Percentiles rank a stretch among this genome's conserved stretches.
phyloP scores from a whole-genome alignment of 2,888 invertebrate genomes.

The Acronicta alni region DNA sequence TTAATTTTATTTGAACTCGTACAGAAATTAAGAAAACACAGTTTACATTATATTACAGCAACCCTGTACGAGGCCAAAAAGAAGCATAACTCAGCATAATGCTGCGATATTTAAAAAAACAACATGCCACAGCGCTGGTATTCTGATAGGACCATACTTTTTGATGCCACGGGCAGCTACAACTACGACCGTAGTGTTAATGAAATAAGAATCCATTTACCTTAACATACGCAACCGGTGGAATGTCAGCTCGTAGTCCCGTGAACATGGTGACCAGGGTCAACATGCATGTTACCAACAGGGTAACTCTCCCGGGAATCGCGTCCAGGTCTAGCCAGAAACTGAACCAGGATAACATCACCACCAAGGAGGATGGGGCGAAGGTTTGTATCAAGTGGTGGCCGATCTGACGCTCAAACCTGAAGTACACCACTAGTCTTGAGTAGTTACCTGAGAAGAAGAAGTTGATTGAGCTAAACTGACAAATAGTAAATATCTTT shows the following conservation, averaged over 20 bases:
- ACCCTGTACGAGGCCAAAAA: too few relatives aligned
- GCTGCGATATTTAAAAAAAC: too few relatives aligned
- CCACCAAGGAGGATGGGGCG: slow-evolving; percentile 94
- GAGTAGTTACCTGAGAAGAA: slow-evolving; percentile 92
- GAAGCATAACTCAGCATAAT: too few relatives aligned
- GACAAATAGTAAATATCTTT: too few relatives aligned
- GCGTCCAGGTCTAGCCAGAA: slow-evolving; percentile 96
- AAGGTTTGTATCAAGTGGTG: slow-evolving; percentile 96
- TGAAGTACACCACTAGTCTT: slow-evolving; percentile 93
- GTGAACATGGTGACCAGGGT: slow-evolving; percentile 96
- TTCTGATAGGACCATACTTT: too few relatives aligned
- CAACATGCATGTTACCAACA: slow-evolving; percentile 95
- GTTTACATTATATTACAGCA: too few relatives aligned
- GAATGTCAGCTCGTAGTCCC: slow-evolving; percentile 94
- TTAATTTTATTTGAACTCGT: too few relatives aligned
- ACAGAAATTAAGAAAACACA: too few relatives aligned
- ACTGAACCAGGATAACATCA: slow-evolving; percentile 96
- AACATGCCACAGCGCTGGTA: too few relatives aligned
- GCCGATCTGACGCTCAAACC: slow-evolving; percentile 95
- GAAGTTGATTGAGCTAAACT: neutral
- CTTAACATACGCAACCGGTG: slow-evolving; percentile 96
- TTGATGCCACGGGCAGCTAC: too few relatives aligned
- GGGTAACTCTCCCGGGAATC: slow-evolving; percentile 94
- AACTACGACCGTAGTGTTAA: too few relatives aligned
- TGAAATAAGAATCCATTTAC: slow-evolving; percentile 77